Base-by-base conservation (phyloP, 2,113 vertebrate genomes). In the Ceyx cyanopectus region DNA sequence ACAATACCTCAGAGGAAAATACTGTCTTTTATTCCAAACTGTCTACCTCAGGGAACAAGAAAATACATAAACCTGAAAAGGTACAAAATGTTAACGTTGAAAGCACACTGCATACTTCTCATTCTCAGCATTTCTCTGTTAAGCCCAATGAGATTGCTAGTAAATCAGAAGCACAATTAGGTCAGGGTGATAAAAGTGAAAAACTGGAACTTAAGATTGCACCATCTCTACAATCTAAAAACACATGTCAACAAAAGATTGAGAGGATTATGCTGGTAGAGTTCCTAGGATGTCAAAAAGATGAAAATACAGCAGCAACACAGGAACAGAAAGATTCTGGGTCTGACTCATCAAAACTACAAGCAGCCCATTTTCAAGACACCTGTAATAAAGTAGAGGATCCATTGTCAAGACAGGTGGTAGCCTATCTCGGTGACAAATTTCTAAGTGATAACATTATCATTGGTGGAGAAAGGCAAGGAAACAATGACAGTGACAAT, bases 1-100 rank as follows among this genome's bases (percentile, higher is more conserved):
- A 95, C 23, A 66, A 92, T 76, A 90, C 96, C 94, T 97, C 97
- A 88, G 96, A 97, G 92, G 96, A 97, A 96, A 97, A 93, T 58
- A 94, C 13, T 85, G 29, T 93, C 73, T 77, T 61, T 97, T 96
- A 87, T 96, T 96, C 96, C 74, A 97, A 97, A 92, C 92, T 96
- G 92, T 89, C 98, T 98, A 98, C 98, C 98, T 98, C 98, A 97
- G 97, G 96, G 96, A 96, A 92, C 70, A 95, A 86, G 94, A 97
- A 94, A 85, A 80, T 79, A 87, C 82, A 51, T 83, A 86, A 89
- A 82, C 54, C 81, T 78, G 97, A 97, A 82, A 90, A 48, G 23
- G 48, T 63, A 87, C 92, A 74, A 73, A 92, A 95, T 69, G 60
- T 88, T 73, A 93, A 62, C 6, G 7, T 29, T 9, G 94, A 95